Evolutionary conservation across 37 sponge, comb jelly and placozoan species (phyloP).

Genomic region (Diacarnus erythraeanus): DNA sequence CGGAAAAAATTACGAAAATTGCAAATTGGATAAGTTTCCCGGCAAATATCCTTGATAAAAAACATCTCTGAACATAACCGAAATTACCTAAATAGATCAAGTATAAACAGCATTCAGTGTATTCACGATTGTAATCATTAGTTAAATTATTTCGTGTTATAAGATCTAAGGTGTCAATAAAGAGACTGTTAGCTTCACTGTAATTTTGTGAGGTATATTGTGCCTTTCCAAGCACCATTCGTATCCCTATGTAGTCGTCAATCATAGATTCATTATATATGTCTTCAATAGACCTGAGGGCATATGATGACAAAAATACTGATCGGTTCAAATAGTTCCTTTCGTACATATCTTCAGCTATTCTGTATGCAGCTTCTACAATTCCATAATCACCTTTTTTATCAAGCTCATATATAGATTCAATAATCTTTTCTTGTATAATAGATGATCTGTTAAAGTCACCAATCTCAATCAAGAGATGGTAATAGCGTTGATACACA

Average conservation of each 20-base stretch:
- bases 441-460: not conserved
- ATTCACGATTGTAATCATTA: not conserved
- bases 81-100: not conserved
- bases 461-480: not conserved
- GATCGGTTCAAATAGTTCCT: not conserved
- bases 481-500: not conserved
- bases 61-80: not conserved
- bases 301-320: not conserved
- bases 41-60: not conserved
- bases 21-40: not conserved
- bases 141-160: not conserved
- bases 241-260: not conserved
- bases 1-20: not conserved
- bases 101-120: not conserved
- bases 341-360: not conserved
- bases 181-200: not conserved
- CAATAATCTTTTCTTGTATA: not conserved
- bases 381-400: not conserved
- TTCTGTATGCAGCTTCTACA: not conserved
- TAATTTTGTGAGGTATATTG: not conserved
- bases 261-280: not conserved
- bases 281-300: not conserved
- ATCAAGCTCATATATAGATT: not conserved
- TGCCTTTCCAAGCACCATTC: not conserved
- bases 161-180: not conserved